Conservation (phyloP, 2,888 invertebrate species). For the Ennomos erosarius region DNA sequence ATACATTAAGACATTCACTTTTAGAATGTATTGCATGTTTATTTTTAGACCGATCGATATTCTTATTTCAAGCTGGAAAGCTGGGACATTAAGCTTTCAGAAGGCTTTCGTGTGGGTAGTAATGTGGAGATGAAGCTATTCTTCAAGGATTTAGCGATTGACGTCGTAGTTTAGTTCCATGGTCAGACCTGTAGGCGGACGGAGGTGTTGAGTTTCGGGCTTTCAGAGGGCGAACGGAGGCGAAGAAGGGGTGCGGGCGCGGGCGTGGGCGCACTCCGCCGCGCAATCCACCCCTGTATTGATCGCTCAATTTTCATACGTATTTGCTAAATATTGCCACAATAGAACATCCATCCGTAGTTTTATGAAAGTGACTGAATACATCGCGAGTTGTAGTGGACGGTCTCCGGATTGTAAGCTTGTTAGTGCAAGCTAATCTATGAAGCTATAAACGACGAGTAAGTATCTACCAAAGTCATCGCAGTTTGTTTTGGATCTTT, state of each 20-base stretch:
- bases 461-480: no score
- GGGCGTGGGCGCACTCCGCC: conserved; percentile 50
- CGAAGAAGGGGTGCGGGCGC: conserved; percentile 64
- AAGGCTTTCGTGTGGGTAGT: conserved; percentile 6
- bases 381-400: background rate
- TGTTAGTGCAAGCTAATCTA: no score
- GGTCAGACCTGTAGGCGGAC: conserved; percentile 66
- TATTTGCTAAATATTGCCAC: conserved; percentile 70
- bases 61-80: conserved; percentile 1
- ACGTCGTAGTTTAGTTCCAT: conserved; percentile 53
- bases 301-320: conserved; percentile 75
- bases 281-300: conserved; percentile 75
- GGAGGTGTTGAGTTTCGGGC: conserved; percentile 65
- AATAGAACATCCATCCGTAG: conserved; percentile 48
- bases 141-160: conserved; percentile 28
- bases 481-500: no score
- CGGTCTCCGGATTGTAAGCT: background rate
- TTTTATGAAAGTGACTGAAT: conserved; percentile 7
- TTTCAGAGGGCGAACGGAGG: conserved; percentile 48
- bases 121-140: conserved; percentile 15
- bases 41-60: conserved; percentile 28
- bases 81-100: conserved; percentile 4
- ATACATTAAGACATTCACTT: no score
- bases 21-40: conserved; percentile 7
- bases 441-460: no score